Conservation (phyloP, 2,888 invertebrate species). For the Neoascia interrupta region DNA sequence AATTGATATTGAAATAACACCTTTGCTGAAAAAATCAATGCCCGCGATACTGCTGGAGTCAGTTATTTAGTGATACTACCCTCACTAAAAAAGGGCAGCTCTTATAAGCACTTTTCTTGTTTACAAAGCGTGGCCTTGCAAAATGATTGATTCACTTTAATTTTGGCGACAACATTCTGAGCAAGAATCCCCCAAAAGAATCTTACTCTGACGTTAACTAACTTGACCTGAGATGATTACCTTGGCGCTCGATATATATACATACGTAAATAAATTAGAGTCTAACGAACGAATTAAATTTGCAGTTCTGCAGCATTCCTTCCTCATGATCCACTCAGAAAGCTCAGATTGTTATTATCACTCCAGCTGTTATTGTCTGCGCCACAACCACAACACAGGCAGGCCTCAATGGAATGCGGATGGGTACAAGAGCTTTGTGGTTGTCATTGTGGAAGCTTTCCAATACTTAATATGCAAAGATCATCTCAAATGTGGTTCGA, state of each 20-base stretch:
- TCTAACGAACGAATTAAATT: constrained; percentile 14
- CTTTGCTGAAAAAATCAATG: background rate
- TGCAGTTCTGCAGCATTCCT: constrained; percentile 47
- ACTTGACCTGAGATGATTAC: constrained; percentile 18
- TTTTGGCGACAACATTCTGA: constrained; percentile 29
- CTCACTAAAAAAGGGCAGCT: constrained; percentile 21
- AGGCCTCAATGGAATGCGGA: constrained; percentile 60
- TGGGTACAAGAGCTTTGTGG: constrained; percentile 20
- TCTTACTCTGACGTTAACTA: constrained; percentile 47
- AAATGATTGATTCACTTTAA: constrained; percentile 31
- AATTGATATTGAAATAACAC: background rate
- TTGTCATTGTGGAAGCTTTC: constrained; percentile 13
- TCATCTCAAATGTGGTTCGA: no score
- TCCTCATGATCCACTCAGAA: constrained; percentile 26
- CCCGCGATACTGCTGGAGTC: no score
- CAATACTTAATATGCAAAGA: no score
- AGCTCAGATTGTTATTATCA: no score
- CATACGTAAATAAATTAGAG: constrained; percentile 25
- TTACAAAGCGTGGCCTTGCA: constrained; percentile 15
- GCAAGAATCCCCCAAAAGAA: constrained; percentile 40
- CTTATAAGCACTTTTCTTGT: constrained; percentile 46
- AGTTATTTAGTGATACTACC: constrained; percentile 42
- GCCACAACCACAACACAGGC: background rate
- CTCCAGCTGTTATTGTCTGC: constrained; percentile 57
- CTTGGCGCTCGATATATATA: constrained; percentile 19